These are phyloP conservation scores for Labia minor DNA, from an alignment of 2,888 invertebrate genomes.

Conservation along the genomic window DNA sequence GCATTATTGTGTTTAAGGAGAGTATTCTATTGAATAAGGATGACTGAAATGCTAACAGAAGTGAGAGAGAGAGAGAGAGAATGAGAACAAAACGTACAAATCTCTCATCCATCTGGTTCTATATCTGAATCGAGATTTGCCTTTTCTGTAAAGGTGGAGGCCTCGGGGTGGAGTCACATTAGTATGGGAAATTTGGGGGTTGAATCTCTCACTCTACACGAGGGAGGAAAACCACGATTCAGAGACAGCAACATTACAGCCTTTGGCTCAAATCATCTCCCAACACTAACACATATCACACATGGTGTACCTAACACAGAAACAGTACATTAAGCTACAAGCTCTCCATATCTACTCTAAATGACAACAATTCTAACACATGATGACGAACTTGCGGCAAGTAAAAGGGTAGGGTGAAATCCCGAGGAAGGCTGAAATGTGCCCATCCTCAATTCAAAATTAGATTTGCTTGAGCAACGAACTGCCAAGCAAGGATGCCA, in stretches of 20 bases:
- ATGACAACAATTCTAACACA: slow-evolving; percentile 7
- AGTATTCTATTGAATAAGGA: too few species aligned
- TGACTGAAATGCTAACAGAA: too few species aligned
- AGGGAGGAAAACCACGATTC: neutral
- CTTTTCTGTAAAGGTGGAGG: neutral
- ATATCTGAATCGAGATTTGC: neutral
- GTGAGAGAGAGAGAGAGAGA: too few species aligned
- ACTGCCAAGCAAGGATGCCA: neutral
- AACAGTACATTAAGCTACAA: slow-evolving; percentile 4
- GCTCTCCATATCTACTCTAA: slow-evolving; percentile 1
- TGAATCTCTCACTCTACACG: neutral
- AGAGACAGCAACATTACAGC: neutral
- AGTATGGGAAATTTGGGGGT: neutral
- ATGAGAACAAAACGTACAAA: neutral
- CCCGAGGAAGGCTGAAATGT: neutral
- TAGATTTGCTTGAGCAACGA: slow-evolving; percentile 1
- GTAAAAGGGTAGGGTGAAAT: neutral
- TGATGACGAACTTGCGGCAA: slow-evolving; percentile 13
- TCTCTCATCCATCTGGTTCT: neutral
- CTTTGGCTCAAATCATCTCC: neutral
- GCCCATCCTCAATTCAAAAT: neutral
- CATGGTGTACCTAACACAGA: neutral
- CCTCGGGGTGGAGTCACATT: neutral
- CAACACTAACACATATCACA: neutral
- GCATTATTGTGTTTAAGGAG: too few species aligned